Conservation (phyloP, 2,888 invertebrate species). For the Hydraecia micacea region DNA sequence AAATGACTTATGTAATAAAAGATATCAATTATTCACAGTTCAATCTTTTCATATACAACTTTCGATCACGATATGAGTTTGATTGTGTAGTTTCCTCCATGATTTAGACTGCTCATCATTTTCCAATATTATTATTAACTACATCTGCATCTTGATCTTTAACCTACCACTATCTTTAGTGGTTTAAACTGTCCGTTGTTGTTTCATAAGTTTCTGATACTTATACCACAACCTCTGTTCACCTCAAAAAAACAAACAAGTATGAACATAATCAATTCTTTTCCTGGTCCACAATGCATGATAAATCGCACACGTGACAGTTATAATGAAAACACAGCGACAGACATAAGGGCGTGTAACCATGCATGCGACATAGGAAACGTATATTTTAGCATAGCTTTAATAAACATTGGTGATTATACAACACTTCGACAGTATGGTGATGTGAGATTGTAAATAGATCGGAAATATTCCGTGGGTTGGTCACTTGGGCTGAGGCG, state of each 20-base stretch:
- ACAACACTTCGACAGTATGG: constrained; percentile 52
- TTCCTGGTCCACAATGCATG: constrained; percentile 49
- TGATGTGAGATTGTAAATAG: constrained; percentile 79
- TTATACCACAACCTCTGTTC: constrained; percentile 7
- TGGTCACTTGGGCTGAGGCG: constrained; percentile 14
- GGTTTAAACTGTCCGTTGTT: not conserved
- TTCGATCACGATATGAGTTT: not conserved
- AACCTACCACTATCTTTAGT: not conserved
- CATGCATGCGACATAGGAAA: constrained; percentile 61
- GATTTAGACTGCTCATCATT: not conserved
- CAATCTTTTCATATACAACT: not conserved
- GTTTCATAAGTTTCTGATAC: not conserved
- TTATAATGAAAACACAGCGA: constrained; percentile 52
- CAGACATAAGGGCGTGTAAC: constrained; percentile 63
- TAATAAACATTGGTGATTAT: constrained; percentile 65
- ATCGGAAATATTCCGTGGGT: constrained; percentile 75
- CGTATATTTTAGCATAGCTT: constrained; percentile 67
- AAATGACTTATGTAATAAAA: not conserved
- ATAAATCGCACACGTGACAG: constrained; percentile 58
- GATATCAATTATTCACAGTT: not conserved
- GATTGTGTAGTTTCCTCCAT: not conserved
- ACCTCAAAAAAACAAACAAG: constrained; percentile 3
- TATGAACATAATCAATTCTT: constrained; percentile 43
- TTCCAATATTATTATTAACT: not conserved
- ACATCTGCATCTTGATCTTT: not conserved